Percentiles rank a stretch among this genome's conserved stretches.
phyloP scores from a whole-genome alignment of 2,113 vertebrate genomes.

The Syrmaticus mikado region DNA sequence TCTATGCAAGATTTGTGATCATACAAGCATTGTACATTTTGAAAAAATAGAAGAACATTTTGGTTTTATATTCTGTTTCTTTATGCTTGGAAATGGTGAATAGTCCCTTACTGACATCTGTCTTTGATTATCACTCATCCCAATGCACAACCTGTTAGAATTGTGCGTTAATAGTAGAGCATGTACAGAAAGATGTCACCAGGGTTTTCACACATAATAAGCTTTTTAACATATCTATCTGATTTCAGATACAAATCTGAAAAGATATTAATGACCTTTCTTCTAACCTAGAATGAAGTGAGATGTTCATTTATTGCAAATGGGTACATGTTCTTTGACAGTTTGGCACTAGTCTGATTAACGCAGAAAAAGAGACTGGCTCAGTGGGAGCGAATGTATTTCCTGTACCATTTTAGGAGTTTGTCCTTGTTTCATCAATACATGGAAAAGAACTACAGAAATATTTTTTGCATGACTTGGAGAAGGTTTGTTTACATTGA shows the following conservation, averaged over 20 bases:
- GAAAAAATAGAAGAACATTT: conserved; percentile 16
- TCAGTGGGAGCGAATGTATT: not conserved
- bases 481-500: conserved; percentile 9
- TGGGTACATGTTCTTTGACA: not conserved
- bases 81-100: not conserved
- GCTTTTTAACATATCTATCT: conserved; percentile 4
- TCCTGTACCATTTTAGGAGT: not conserved
- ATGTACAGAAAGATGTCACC: conserved; percentile 16
- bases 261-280: conserved; percentile 20
- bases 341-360: conserved; percentile 13
- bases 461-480: not conserved
- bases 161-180: conserved; percentile 14
- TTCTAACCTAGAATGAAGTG: conserved; percentile 25
- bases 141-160: conserved; percentile 22
- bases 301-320: not conserved
- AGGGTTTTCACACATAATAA: not conserved
- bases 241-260: conserved; percentile 18
- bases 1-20: not conserved
- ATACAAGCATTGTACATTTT: not conserved
- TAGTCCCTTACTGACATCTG: conserved; percentile 7
- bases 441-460: conserved; percentile 26
- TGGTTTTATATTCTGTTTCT: conserved; percentile 7
- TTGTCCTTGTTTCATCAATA: not conserved
- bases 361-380: not conserved
- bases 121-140: conserved; percentile 46